Percentiles rank a stretch among this genome's conserved stretches.
Evolutionary conservation across 92 coral and sea anemone species (phyloP).

Genomic region (Epizoanthus ramosus): DNA sequence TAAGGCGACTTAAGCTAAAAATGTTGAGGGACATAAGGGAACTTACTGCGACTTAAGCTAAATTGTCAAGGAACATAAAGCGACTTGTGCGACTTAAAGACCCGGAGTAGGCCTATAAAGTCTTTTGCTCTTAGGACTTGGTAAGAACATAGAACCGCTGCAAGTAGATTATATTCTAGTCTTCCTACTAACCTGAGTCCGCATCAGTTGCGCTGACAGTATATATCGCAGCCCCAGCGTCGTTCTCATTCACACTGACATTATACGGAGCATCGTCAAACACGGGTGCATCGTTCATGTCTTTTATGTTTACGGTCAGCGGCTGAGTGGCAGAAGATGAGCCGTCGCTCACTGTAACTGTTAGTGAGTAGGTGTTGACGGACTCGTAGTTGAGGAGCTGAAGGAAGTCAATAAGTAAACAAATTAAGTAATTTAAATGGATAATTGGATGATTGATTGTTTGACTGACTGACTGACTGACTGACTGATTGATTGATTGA

Average conservation of each 20-base stretch:
- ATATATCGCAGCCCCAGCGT: constrained; percentile 51
- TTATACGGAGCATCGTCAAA: constrained; percentile 53
- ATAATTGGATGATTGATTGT: background rate
- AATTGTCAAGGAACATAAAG: too few relatives aligned
- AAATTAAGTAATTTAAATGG: background rate
- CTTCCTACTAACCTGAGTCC: constrained; percentile 58
- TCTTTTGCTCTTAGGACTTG: too few relatives aligned
- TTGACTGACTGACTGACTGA: too few relatives aligned
- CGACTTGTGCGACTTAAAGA: too few relatives aligned
- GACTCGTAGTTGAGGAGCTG: constrained; percentile 72
- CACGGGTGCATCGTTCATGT: constrained; percentile 60
- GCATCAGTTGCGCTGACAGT: constrained; percentile 75
- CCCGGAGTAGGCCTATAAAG: too few relatives aligned
- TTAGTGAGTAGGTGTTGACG: constrained; percentile 64
- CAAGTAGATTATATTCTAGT: background rate
- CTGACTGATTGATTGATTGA: too few relatives aligned
- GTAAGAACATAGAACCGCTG: too few relatives aligned
- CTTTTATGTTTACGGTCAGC: constrained; percentile 61
- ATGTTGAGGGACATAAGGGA: too few relatives aligned
- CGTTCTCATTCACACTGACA: constrained; percentile 64
- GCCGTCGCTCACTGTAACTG: constrained; percentile 65
- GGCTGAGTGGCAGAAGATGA: constrained; percentile 52
- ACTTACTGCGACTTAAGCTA: too few relatives aligned
- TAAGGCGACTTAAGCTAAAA: too few relatives aligned
- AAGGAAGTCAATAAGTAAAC: background rate